Conservation (phyloP, 2,113 vertebrate species). For the Platanista minor region DNA sequence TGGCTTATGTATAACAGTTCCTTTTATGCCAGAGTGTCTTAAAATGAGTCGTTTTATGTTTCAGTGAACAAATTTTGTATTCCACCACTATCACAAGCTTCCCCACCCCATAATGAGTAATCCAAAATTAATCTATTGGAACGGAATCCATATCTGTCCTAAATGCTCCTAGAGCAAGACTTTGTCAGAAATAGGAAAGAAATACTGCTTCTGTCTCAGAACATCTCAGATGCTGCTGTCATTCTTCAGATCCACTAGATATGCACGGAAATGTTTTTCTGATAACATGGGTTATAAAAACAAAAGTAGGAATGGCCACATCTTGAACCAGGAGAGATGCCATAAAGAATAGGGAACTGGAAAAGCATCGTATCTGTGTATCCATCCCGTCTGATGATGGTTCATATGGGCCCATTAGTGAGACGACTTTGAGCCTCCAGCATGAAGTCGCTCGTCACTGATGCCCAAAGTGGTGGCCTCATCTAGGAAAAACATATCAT, state of each 20-base stretch:
- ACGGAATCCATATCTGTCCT: neutral
- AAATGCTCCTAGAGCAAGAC: neutral
- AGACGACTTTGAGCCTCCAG: neutral
- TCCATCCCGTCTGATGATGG: neutral
- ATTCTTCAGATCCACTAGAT: neutral
- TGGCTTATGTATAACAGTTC: neutral
- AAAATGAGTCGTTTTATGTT: neutral
- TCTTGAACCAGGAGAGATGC: neutral
- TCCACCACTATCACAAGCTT: neutral
- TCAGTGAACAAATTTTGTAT: neutral
- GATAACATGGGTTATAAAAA: neutral
- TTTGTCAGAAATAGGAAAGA: neutral
- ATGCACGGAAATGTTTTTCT: neutral
- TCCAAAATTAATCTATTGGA: neutral
- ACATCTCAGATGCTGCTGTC: neutral
- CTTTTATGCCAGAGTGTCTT: neutral
- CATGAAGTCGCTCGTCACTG: fast-evolving
- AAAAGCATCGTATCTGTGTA: neutral
- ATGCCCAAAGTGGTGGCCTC: neutral
- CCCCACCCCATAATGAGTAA: neutral
- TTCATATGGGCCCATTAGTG: no score
- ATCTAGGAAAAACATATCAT: neutral
- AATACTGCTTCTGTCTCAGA: neutral
- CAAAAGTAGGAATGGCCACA: neutral
- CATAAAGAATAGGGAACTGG: neutral